Percentiles rank a stretch among this genome's conserved stretches.
These are phyloP conservation scores for Fabriciana adippe DNA, from an alignment of 2,888 invertebrate species.

Conservation along the genomic window DNA sequence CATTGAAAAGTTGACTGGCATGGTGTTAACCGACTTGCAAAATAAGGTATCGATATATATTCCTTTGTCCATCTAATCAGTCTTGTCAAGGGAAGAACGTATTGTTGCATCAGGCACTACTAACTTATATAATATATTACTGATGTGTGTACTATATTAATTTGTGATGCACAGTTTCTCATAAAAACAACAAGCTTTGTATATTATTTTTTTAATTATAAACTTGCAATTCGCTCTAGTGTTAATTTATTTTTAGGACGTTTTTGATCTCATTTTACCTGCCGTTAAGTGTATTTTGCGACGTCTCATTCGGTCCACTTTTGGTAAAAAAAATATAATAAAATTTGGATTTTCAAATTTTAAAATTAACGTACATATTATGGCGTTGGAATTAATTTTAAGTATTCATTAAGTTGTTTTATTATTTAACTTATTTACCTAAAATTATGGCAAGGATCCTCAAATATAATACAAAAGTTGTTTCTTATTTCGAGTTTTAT, in stretches of 20 bases:
- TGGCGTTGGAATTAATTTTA: conserved; percentile 76
- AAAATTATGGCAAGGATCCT: conserved; percentile 81
- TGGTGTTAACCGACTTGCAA: too few relatives aligned
- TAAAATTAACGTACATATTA: conserved; percentile 51
- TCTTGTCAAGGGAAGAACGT: too few relatives aligned
- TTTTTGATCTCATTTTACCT: conserved; percentile 78
- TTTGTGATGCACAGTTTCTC: neutral
- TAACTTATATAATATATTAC: too few relatives aligned
- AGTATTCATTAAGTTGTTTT: conserved; percentile 79
- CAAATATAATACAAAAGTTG: conserved; percentile 77
- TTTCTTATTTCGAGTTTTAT: conserved; percentile 50
- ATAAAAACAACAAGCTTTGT: conserved; percentile 4
- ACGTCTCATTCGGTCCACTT: conserved; percentile 56
- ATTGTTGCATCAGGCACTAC: too few relatives aligned
- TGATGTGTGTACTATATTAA: too few relatives aligned
- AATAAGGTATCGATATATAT: too few relatives aligned
- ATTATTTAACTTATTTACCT: conserved; percentile 80
- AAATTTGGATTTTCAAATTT: conserved; percentile 54
- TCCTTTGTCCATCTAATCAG: too few relatives aligned
- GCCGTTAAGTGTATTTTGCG: conserved; percentile 77
- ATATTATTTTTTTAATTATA: conserved; percentile 60
- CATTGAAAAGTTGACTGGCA: too few relatives aligned
- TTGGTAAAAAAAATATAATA: conserved; percentile 41
- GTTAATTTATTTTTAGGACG: conserved; percentile 61
- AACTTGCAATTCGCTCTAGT: conserved; percentile 59